These are phyloP conservation scores for Masticophis lateralis DNA, from an alignment of 2,797 vertebrate species.

Conservation along the genomic window DNA sequence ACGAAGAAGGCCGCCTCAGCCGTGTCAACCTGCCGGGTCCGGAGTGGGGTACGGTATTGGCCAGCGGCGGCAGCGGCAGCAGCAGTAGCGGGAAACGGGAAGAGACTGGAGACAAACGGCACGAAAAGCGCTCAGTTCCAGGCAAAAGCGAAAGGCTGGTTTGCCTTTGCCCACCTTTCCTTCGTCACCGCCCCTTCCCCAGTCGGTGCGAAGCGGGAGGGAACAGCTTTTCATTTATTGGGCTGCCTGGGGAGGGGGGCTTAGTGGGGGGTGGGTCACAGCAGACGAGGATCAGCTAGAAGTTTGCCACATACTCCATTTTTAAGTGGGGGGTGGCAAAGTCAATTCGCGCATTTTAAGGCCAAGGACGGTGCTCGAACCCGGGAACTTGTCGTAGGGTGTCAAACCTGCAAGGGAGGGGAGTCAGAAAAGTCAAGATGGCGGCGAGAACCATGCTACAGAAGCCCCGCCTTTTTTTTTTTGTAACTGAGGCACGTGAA, in stretches of 20 bases:
- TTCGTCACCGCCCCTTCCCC: not conserved
- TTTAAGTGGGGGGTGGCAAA: not conserved
- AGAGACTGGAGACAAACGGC: conserved; percentile 70
- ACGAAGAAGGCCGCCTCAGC: not conserved
- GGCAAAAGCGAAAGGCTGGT: not conserved
- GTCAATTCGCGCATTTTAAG: not conserved
- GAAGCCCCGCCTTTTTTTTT: not conserved
- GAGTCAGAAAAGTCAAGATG: not conserved
- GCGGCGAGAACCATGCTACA: not conserved
- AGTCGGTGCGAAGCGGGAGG: not conserved
- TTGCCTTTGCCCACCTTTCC: not conserved
- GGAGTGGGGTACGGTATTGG: no score
- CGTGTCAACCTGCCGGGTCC: not conserved
- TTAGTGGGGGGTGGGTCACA: no score
- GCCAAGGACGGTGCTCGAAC: not conserved
- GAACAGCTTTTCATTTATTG: not conserved
- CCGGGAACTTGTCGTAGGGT: not conserved
- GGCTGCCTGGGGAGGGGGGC: not conserved
- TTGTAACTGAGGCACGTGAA: not conserved
- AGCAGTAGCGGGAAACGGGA: conserved; percentile 61
- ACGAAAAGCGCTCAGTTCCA: conserved; percentile 54
- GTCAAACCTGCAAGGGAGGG: not conserved
- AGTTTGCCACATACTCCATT: not conserved
- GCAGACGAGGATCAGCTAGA: not conserved
- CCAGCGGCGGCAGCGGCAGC: conserved; percentile 22